These are phyloP conservation scores for Reinhardtius hippoglossoides DNA, from an alignment of 2,113 vertebrate species.

Conservation along the genomic window DNA sequence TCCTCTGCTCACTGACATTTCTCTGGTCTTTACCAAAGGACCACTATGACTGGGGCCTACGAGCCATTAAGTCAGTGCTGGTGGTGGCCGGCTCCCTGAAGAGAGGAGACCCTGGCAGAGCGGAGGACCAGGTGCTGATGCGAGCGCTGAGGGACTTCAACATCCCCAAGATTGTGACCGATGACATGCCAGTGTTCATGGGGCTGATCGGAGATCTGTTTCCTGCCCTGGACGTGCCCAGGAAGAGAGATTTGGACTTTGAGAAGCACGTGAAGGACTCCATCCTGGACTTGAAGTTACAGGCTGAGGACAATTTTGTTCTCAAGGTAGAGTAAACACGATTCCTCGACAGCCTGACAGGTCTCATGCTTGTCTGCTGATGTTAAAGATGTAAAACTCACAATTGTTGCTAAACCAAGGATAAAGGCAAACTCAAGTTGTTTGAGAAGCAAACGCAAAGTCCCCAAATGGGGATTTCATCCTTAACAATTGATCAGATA, in stretches of 20 bases:
- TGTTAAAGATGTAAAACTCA: too few relatives aligned
- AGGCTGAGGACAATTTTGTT: conserved; percentile 95
- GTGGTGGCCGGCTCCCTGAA: conserved; percentile 95
- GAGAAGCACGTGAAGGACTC: conserved; percentile 89
- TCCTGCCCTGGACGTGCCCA: conserved; percentile 90
- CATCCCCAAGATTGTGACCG: conserved; percentile 92
- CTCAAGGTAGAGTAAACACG: conserved; percentile 89
- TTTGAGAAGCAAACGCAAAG: too few relatives aligned
- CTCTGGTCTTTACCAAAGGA: conserved; percentile 80
- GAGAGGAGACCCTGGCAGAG: conserved; percentile 87
- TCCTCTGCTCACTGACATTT: not conserved
- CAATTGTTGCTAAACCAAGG: not conserved
- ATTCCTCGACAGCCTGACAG: not conserved
- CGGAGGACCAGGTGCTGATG: conserved; percentile 97
- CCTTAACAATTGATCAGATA: too few relatives aligned
- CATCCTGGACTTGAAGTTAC: conserved; percentile 88
- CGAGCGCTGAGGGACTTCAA: conserved; percentile 95
- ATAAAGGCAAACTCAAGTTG: too few relatives aligned
- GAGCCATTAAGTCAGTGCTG: conserved; percentile 96
- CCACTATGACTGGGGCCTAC: conserved; percentile 97
- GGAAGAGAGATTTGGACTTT: conserved; percentile 87
- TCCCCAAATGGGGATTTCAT: too few relatives aligned
- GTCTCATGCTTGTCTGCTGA: not conserved
- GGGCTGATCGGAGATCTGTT: conserved; percentile 94
- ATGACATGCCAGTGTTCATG: conserved; percentile 95